A percentile compares a stretch with the other conserved stretches of the same genome.
These are phyloP conservation scores for Plutella xylostella DNA, from an alignment of 2,888 invertebrate species.

Conservation along the genomic window DNA sequence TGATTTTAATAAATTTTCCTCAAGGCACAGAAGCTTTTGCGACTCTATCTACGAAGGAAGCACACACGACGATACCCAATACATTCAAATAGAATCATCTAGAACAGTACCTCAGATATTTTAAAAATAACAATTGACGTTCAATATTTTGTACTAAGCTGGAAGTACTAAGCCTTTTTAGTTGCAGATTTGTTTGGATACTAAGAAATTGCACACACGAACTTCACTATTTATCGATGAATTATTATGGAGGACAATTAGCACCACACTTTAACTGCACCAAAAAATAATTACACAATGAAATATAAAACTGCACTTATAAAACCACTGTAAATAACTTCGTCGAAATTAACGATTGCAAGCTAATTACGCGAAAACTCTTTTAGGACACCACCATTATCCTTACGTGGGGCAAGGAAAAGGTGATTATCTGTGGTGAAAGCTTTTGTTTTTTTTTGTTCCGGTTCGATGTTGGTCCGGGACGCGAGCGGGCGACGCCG, in stretches of 20 bases:
- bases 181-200: slow-evolving; percentile 18
- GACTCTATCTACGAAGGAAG: slow-evolving; percentile 17
- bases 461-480: slow-evolving; percentile 30
- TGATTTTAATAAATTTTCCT: too few species aligned
- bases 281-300: too few species aligned
- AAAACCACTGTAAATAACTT: too few species aligned
- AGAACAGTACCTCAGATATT: slow-evolving; percentile 40
- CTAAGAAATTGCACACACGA: slow-evolving; percentile 19
- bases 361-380: slow-evolving; percentile 56
- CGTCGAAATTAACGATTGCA: slow-evolving; percentile 52
- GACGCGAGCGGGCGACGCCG: slow-evolving; percentile 58
- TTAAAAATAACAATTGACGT: slow-evolving; percentile 10
- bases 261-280: background rate
- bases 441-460: slow-evolving; percentile 27
- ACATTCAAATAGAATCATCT: slow-evolving; percentile 32
- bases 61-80: slow-evolving; percentile 61
- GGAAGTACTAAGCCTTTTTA: slow-evolving; percentile 1
- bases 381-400: slow-evolving; percentile 36
- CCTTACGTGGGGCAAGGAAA: slow-evolving; percentile 52
- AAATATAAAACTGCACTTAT: too few species aligned
- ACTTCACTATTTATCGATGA: background rate
- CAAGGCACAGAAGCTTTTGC: slow-evolving; percentile 1
- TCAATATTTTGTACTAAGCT: slow-evolving; percentile 1
- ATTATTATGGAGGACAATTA: background rate
- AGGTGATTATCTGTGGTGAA: slow-evolving; percentile 37